A percentile compares a stretch with the other conserved stretches of the same genome.
Conservation (phyloP, 2,797 vertebrate species). For the Bryconaethiops microstoma region DNA sequence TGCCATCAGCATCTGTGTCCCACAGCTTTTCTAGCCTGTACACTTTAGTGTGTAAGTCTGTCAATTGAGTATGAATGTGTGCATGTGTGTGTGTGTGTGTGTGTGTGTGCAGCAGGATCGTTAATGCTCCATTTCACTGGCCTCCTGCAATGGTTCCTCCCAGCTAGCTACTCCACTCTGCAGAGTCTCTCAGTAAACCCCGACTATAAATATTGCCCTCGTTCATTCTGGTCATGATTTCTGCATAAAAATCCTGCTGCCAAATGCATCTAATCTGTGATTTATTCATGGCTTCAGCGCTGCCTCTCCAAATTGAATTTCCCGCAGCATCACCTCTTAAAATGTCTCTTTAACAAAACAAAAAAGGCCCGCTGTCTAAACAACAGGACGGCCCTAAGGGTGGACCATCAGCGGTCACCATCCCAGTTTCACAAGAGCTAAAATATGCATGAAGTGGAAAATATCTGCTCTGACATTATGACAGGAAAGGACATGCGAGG, state of each 20-base stretch:
- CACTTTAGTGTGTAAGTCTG: background rate
- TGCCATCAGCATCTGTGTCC: background rate
- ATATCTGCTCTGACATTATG: constrained; percentile 76
- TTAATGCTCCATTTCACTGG: constrained; percentile 51
- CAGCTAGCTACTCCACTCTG: constrained; percentile 25
- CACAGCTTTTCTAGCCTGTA: constrained; percentile 18
- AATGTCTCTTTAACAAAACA: background rate
- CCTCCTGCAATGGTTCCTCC: constrained; percentile 43
- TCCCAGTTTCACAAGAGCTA: constrained; percentile 71
- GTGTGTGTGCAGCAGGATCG: constrained; percentile 13
- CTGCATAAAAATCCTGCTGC: constrained; percentile 1
- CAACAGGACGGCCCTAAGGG: constrained; percentile 3
- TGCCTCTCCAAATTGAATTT: constrained; percentile 1
- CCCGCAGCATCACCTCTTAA: background rate
- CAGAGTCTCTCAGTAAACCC: constrained; percentile 30
- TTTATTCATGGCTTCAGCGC: constrained; percentile 20
- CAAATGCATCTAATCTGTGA: constrained; percentile 31
- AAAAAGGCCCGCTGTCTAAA: background rate
- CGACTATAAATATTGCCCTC: constrained; percentile 51
- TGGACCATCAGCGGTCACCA: constrained; percentile 54
- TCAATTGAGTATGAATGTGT: constrained; percentile 22
- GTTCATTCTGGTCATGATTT: constrained; percentile 43
- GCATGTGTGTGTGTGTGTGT: background rate
- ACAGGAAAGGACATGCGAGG: constrained; percentile 76
- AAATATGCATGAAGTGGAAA: constrained; percentile 80